Percentiles rank a stretch among this genome's conserved stretches.
phyloP scores from a whole-genome alignment of 1,140 invertebrate species.

The Listronotus bonariensis region DNA sequence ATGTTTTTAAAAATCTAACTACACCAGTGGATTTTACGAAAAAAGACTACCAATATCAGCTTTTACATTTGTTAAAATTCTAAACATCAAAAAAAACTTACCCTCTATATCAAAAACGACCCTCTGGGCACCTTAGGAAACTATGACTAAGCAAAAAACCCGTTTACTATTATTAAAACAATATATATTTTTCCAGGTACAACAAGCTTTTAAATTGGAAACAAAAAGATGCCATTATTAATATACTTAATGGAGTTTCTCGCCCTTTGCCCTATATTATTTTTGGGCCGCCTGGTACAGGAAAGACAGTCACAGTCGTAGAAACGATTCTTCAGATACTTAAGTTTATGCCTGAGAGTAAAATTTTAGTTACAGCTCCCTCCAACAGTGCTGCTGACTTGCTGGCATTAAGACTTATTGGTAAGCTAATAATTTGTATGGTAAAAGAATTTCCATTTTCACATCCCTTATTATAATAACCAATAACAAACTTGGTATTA shows the following conservation, averaged over 20 bases:
- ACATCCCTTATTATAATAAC: too few relatives aligned
- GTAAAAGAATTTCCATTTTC: too few relatives aligned
- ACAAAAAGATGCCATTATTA: conserved; percentile 67
- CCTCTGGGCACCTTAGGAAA: too few relatives aligned
- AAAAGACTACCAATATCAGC: too few relatives aligned
- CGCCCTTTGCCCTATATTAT: conserved; percentile 74
- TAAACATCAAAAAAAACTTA: too few relatives aligned
- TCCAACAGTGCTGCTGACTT: conserved; percentile 81
- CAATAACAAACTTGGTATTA: too few relatives aligned
- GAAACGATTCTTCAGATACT: conserved; percentile 67
- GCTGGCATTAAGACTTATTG: conserved; percentile 62
- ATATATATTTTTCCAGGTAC: conserved; percentile 59
- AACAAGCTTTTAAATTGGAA: conserved; percentile 72
- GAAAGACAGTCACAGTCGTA: conserved; percentile 79
- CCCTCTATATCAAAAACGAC: too few relatives aligned
- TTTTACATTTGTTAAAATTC: too few relatives aligned
- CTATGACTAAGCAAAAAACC: too few relatives aligned
- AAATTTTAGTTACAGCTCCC: conserved; percentile 70
- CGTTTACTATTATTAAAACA: too few relatives aligned
- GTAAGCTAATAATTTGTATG: conserved; percentile 1
- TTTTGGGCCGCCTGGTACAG: conserved; percentile 81
- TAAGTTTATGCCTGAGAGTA: conserved; percentile 53
- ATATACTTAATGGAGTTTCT: conserved; percentile 63
- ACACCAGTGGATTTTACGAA: too few relatives aligned
- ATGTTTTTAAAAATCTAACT: too few relatives aligned